Percentiles rank a stretch among this genome's conserved stretches.
phyloP scores from a whole-genome alignment of 2,113 vertebrate genomes.

The Narcine bancroftii region DNA sequence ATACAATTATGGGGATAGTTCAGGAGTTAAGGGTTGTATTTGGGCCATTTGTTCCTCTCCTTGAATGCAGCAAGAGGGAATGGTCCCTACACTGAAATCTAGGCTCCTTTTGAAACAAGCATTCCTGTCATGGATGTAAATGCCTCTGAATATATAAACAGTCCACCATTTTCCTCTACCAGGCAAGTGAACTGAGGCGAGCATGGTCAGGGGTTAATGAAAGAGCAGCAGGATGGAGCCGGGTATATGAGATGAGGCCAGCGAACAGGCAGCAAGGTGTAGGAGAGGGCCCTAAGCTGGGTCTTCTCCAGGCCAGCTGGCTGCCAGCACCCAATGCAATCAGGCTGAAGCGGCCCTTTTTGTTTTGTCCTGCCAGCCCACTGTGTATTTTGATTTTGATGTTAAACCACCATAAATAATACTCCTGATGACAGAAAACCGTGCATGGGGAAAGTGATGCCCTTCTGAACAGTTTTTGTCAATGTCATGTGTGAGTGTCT shows the following conservation, averaged over 20 bases:
- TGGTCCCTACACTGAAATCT: too few relatives aligned
- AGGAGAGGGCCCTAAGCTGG: not conserved
- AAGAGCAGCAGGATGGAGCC: not conserved
- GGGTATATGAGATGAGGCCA: not conserved
- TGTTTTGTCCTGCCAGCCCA: not conserved
- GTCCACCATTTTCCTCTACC: not conserved
- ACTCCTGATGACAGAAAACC: not conserved
- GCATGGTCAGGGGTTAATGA: not conserved
- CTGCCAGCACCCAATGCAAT: not conserved
- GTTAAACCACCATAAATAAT: not conserved
- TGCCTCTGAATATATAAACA: too few relatives aligned
- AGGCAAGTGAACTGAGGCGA: not conserved
- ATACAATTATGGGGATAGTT: too few relatives aligned
- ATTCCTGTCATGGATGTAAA: not conserved
- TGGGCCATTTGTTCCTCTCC: too few relatives aligned
- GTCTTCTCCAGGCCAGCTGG: not conserved
- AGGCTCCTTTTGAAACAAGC: not conserved
- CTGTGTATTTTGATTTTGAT: not conserved
- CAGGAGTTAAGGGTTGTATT: too few relatives aligned
- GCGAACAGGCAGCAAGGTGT: not conserved
- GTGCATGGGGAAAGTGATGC: not conserved
- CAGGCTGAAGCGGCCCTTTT: not conserved
- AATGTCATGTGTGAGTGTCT: not conserved
- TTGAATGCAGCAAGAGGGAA: not conserved
- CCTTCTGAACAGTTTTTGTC: not conserved